phyloP scores from a whole-genome alignment of 2,797 vertebrate genomes.

The Glossophaga mutica region DNA sequence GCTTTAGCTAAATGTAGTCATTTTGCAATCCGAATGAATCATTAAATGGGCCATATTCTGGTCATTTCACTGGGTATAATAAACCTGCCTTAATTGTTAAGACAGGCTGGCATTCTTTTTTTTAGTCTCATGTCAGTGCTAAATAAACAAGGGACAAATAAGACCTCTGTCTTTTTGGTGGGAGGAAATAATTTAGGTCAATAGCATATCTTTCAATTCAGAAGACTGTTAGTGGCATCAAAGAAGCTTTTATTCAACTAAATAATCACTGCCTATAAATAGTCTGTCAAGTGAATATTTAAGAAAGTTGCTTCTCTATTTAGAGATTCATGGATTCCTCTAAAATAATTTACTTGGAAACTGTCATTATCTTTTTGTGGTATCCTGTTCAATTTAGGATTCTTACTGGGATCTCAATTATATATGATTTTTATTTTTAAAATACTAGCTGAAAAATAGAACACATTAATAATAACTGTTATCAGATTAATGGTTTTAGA shows the following conservation, averaged over 20 bases:
- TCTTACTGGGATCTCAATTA: constrained; percentile 35
- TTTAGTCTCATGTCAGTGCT: constrained; percentile 8
- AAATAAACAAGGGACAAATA: constrained; percentile 53
- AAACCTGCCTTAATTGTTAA: constrained; percentile 45
- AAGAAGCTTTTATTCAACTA: constrained; percentile 44
- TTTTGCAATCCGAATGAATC: constrained; percentile 23
- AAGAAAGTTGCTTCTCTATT: constrained; percentile 34
- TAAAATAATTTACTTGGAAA: constrained; percentile 41
- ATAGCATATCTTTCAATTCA: constrained; percentile 48
- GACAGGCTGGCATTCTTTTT: neutral
- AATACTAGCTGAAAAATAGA: constrained; percentile 24
- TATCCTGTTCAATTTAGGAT: constrained; percentile 17
- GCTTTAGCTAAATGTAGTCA: constrained; percentile 36
- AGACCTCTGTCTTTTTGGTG: constrained; percentile 7
- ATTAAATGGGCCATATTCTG: neutral
- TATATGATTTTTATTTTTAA: constrained; percentile 38
- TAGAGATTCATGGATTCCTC: constrained; percentile 40
- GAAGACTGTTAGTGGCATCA: constrained; percentile 25
- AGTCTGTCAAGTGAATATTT: constrained; percentile 37
- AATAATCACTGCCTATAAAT: constrained; percentile 44
- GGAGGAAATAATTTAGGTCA: constrained; percentile 50
- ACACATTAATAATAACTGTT: constrained; percentile 19
- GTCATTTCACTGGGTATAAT: constrained; percentile 11
- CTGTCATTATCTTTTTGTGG: constrained; percentile 26
- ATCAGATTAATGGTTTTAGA: constrained; percentile 26